Percentiles rank a stretch among this genome's conserved stretches.
phyloP scores from a whole-genome alignment of 2,888 invertebrate species.

The Eupeodes latifasciatus region DNA sequence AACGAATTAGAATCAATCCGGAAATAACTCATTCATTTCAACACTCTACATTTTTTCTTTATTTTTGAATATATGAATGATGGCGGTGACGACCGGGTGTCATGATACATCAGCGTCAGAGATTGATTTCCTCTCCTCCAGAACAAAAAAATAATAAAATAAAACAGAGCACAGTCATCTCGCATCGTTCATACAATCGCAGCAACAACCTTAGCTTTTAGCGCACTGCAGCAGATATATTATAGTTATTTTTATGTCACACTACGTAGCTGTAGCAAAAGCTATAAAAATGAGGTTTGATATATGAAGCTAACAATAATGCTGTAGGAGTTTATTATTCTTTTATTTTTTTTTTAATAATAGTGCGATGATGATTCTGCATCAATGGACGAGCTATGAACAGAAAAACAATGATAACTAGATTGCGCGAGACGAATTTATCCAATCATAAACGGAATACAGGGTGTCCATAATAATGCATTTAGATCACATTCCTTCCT shows the following conservation, averaged over 20 bases:
- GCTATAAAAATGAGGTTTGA: slow-evolving; percentile 24
- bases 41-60: slow-evolving; percentile 43
- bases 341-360: neutral
- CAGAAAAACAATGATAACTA: slow-evolving; percentile 66
- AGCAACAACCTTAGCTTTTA: slow-evolving; percentile 4
- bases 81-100: slow-evolving; percentile 49
- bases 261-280: neutral
- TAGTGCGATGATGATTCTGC: slow-evolving; percentile 20
- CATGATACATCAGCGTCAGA: slow-evolving; percentile 61
- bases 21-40: slow-evolving; percentile 76
- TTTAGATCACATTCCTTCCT: no score
- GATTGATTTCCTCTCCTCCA: slow-evolving; percentile 43
- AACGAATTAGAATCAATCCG: slow-evolving; percentile 76
- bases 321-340: slow-evolving; percentile 17
- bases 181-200: neutral
- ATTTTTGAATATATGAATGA: neutral
- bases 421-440: slow-evolving; percentile 47
- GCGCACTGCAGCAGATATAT: slow-evolving; percentile 37
- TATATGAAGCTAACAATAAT: neutral
- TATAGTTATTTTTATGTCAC: neutral
- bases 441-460: slow-evolving; percentile 24
- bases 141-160: neutral
- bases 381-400: slow-evolving; percentile 47
- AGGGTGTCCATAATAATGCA: neutral
- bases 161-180: slow-evolving; percentile 8